Conservation (phyloP, 2,888 invertebrate species). For the Protophormia terraenovae region DNA sequence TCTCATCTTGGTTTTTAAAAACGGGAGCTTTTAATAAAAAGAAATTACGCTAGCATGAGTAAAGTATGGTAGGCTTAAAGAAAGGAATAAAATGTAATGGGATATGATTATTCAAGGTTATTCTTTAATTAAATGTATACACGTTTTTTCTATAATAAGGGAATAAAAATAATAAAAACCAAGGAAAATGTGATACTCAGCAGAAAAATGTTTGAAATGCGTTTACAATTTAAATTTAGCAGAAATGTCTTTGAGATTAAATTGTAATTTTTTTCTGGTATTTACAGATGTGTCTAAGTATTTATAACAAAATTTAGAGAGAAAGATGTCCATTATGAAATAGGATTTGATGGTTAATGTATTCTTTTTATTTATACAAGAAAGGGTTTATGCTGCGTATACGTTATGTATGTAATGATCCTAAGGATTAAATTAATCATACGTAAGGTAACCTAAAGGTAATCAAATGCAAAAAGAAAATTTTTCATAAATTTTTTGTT, state of each 20-base stretch:
- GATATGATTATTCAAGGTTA: constrained; percentile 46
- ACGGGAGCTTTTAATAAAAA: not conserved
- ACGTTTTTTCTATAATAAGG: not conserved
- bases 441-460: no score
- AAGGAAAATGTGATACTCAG: no score
- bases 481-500: no score
- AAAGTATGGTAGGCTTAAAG: not conserved
- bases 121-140: constrained; percentile 44
- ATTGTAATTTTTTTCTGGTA: not conserved
- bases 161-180: not conserved
- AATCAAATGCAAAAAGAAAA: no score
- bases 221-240: not conserved
- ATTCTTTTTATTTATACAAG: no score
- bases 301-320: not conserved
- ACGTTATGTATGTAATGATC: no score
- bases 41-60: not conserved
- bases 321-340: no score
- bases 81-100: not conserved
- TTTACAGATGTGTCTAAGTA: not conserved
- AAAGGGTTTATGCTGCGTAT: no score
- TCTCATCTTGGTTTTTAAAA: not conserved
- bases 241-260: not conserved
- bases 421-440: no score
- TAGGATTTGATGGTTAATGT: no score
- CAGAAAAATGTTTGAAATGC: not conserved